These are phyloP conservation scores for Harpagoxenus sublaevis DNA, from an alignment of 2,888 invertebrate genomes.

Conservation along the genomic window DNA sequence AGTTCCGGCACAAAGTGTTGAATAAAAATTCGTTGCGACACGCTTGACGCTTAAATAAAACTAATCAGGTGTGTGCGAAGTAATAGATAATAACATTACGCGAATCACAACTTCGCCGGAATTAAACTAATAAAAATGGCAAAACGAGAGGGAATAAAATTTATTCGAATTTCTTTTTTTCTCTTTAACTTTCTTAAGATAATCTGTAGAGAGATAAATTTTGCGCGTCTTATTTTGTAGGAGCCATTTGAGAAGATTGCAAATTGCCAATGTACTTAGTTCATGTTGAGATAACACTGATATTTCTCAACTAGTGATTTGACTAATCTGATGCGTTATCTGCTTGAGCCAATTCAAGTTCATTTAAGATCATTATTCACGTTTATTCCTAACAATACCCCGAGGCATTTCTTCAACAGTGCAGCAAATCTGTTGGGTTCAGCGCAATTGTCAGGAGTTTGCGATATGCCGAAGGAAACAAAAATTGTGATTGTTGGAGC, in stretches of 20 bases:
- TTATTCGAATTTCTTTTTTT: not conserved
- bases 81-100: not conserved
- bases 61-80: not conserved
- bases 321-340: not conserved
- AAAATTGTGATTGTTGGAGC: constrained; percentile 88
- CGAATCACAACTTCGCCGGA: too few species aligned
- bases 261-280: not conserved
- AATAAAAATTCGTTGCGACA: constrained; percentile 3
- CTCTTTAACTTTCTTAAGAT: not conserved
- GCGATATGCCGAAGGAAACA: constrained; percentile 72
- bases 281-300: not conserved
- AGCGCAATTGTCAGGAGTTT: too few species aligned
- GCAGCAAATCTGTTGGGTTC: not conserved
- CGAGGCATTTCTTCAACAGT: not conserved
- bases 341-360: constrained; percentile 29
- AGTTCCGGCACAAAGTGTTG: constrained; percentile 21
- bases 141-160: not conserved
- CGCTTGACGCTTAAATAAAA: not conserved
- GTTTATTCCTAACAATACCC: not conserved
- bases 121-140: not conserved
- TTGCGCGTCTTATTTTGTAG: not conserved
- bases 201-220: not conserved
- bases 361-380: constrained; percentile 9
- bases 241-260: not conserved
- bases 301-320: not conserved